Percentiles rank a stretch among this genome's conserved stretches.
These are phyloP conservation scores for Eonycteris spelaea DNA, from an alignment of 2,113 vertebrate genomes.

Conservation along the genomic window DNA sequence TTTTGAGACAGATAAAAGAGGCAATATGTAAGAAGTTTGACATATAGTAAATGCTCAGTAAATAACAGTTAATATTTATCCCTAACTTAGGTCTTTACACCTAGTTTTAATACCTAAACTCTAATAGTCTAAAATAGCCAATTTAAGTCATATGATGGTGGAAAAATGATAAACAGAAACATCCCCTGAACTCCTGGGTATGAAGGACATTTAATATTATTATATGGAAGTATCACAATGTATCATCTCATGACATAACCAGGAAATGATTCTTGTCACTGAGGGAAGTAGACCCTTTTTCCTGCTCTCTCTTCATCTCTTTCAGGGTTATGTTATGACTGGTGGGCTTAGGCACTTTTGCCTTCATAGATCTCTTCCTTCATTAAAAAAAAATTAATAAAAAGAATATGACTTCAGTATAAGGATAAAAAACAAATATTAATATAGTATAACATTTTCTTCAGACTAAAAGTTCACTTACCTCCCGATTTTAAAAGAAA, in stretches of 20 bases:
- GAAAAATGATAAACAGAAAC: background rate
- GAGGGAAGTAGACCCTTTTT: background rate
- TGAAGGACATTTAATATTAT: background rate
- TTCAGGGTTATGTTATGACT: background rate
- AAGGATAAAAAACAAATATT: background rate
- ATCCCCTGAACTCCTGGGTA: background rate
- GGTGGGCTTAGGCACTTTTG: background rate
- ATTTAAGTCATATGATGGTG: background rate
- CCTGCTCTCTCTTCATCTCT: background rate
- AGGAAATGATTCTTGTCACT: background rate
- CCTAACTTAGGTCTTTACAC: background rate
- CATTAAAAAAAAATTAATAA: background rate
- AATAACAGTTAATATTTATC: background rate
- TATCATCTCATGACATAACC: background rate
- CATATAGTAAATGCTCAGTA: background rate
- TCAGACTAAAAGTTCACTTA: background rate
- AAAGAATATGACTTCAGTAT: background rate
- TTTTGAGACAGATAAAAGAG: background rate
- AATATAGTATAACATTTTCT: background rate
- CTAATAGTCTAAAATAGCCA: background rate
- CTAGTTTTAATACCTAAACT: background rate
- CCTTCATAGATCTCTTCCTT: background rate
- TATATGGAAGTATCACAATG: background rate
- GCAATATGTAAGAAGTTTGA: background rate
- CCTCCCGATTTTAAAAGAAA: background rate